Base-by-base conservation (phyloP, 2,888 invertebrate genomes). In the Periphyllus acericola region DNA sequence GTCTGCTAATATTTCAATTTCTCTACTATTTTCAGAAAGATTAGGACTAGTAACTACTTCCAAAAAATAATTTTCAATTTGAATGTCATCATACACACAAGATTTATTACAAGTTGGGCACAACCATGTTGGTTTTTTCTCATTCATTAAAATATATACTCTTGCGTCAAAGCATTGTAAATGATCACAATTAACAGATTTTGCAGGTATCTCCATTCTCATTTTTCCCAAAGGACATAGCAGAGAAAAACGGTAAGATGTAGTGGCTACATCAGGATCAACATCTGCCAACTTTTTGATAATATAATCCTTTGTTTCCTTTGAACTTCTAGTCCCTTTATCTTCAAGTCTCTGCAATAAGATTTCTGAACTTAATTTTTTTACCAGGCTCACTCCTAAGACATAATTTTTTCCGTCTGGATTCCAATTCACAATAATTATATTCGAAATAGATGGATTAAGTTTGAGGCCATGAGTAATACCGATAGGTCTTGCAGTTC, bases 151-250 rank as follows among this genome's bases (percentile, higher is more conserved):
- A 90, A 99, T 93, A 92, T 96, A 99, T 88, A 97, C 93, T 32
- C 95, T 95, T 0, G 98, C 98, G 93, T 99, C 99, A 92, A 99
- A 99, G 92, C 99, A 99, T 92, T 99, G 99, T 90, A 99, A 93
- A 92, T 99, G 99, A 46, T 95, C 95, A 91, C 99, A 99, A n/a
- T 96, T 96, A 85, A 95, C 95, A 3, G 98, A 94, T 87, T 98
- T 94, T 91, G 97, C 97, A 0, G 99, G 98, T 74, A 96, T 96
- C 36, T 94, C 93, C 96, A 96, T 97, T 90, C 95, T 93, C 96
- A 96, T 95, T 93, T 97, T 96, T 90, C 98, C 97, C 90, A 99
- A 93, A 0, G 99, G 99, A 92, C 99, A 99, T 91, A 97, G 95
- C 25, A 99, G 93, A 0, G 98, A 98, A 6, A 99, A 98, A 87